These are phyloP conservation scores for Microdon myrmicae DNA, from an alignment of 2,888 invertebrate species.

Conservation along the genomic window DNA sequence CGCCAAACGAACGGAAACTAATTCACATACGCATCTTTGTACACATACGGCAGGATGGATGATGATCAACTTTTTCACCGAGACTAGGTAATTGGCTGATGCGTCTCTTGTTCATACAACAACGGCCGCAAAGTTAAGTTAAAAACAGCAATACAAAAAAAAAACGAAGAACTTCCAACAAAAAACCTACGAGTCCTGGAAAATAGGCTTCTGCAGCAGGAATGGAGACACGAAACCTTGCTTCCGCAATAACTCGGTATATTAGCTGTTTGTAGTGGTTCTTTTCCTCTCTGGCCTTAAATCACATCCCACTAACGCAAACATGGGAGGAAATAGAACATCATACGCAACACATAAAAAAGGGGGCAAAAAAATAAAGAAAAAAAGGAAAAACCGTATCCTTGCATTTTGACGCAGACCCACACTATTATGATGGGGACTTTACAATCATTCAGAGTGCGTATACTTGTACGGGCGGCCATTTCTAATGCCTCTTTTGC, in stretches of 20 bases:
- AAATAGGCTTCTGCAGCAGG: slow-evolving; percentile 26
- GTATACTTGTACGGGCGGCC: slow-evolving; percentile 25
- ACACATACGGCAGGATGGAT: slow-evolving; percentile 26
- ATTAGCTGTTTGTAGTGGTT: slow-evolving; percentile 16
- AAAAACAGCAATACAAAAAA: slow-evolving; percentile 7
- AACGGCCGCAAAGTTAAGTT: slow-evolving; percentile 14
- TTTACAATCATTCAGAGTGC: slow-evolving; percentile 19
- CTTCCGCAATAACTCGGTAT: slow-evolving; percentile 39
- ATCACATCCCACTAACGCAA: slow-evolving; percentile 28
- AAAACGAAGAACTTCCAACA: neutral
- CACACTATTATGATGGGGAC: too few relatives aligned
- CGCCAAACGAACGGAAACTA: slow-evolving; percentile 31
- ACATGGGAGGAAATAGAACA: slow-evolving; percentile 21
- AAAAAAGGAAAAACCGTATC: slow-evolving; percentile 26
- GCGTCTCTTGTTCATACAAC: slow-evolving; percentile 33
- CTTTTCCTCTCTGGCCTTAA: slow-evolving; percentile 21
- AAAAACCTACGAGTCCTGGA: slow-evolving; percentile 10
- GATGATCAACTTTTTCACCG: slow-evolving; percentile 28
- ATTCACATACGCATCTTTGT: slow-evolving; percentile 17
- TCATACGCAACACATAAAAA: too few relatives aligned
- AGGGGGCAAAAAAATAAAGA: slow-evolving; percentile 1
- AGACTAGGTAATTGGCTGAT: slow-evolving; percentile 42
- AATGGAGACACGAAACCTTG: slow-evolving; percentile 39
- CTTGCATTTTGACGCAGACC: slow-evolving; percentile 10
- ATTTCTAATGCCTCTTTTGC: slow-evolving; percentile 38